These are phyloP conservation scores for Cenopis cana DNA, from an alignment of 2,888 invertebrate species.

Conservation along the genomic window DNA sequence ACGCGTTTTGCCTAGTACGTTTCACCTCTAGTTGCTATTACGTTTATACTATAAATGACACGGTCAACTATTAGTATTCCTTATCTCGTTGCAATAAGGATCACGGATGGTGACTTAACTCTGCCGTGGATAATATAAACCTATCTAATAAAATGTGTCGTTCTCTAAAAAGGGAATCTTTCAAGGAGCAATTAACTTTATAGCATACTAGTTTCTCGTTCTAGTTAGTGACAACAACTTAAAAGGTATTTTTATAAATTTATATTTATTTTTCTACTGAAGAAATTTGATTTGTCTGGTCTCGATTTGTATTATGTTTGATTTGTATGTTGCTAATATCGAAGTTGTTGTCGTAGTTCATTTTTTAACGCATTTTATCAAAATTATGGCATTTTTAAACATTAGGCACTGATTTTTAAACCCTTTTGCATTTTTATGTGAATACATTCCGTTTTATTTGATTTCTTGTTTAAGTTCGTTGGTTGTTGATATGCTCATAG, in stretches of 20 bases:
- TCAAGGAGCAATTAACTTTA: not conserved
- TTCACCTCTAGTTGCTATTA: too few species aligned
- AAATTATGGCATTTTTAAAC: slow-evolving; percentile 28
- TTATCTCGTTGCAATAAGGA: too few species aligned
- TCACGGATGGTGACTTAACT: too few species aligned
- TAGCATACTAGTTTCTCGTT: not conserved
- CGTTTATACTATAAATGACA: too few species aligned
- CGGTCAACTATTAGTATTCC: too few species aligned
- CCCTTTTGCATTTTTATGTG: slow-evolving; percentile 24
- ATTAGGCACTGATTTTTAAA: slow-evolving; percentile 18
- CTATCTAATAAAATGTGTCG: too few species aligned
- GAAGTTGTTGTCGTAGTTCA: slow-evolving; percentile 13
- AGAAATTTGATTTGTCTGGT: not conserved
- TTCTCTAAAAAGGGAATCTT: too few species aligned
- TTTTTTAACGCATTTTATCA: slow-evolving; percentile 18
- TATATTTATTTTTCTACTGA: slow-evolving; percentile 22
- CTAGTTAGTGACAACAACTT: slow-evolving; percentile 8
- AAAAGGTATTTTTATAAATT: not conserved
- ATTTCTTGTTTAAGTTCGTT: slow-evolving; percentile 15
- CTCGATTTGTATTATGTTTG: not conserved
- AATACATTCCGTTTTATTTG: slow-evolving; percentile 37
- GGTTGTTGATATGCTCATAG: slow-evolving; percentile 4
- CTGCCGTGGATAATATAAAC: too few species aligned
- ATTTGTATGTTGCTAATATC: not conserved
- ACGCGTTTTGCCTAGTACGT: too few species aligned